Evolutionary conservation across 2,888 invertebrate genomes (phyloP), one percentile per base, ranked within the genome.

Genomic region (Apoderus coryli): DNA sequence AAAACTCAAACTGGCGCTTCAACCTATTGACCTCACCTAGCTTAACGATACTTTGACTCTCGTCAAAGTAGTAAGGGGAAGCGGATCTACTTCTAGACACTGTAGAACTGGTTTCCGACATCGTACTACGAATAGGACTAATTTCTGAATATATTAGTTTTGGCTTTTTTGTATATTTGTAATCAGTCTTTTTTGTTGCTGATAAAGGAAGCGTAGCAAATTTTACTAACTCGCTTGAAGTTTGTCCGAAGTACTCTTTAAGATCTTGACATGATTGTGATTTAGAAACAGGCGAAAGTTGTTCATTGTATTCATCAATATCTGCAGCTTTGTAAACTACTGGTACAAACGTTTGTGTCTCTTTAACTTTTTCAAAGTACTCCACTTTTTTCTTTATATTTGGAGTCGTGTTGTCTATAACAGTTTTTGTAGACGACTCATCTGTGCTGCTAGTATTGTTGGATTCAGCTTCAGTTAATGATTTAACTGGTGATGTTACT

Each of bases 201-300:
- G 57, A 47, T 13, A 52, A 35, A 4, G 72, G 68, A 32, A 68
- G 53, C 3, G 68, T 69, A 16, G 65, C 54, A 52, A 66, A 72
- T 47, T 65, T 70, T 39, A 64, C 64, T 45, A 63, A 62, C 40
- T 72, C 68, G 3, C 33, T 29, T n/a, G n/a, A n/a, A 14, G 64
- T 67, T 53, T 85, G 84, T 0, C 85, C 85, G 48, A 80, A 84
- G n/a, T 82, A 59, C 42, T 84, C 85, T 48, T 78, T 80, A 32
- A 85, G 59, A 55, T 81, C 75, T 16, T 81, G 67, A 47, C 72
- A 75, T 1, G 78, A 78, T 43, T 72, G 73, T 1, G 77, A 75
- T 10, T 45, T 40, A 22, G 34, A 27, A 14, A 11, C 7, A 25
- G 36, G 31, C 12, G 36, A 37, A 4, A 34, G 29, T 4, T 27